A percentile compares a stretch with the other conserved stretches of the same genome.
Evolutionary conservation across 2,113 vertebrate genomes (phyloP).

Genomic region (Neogobius melanostomus): DNA sequence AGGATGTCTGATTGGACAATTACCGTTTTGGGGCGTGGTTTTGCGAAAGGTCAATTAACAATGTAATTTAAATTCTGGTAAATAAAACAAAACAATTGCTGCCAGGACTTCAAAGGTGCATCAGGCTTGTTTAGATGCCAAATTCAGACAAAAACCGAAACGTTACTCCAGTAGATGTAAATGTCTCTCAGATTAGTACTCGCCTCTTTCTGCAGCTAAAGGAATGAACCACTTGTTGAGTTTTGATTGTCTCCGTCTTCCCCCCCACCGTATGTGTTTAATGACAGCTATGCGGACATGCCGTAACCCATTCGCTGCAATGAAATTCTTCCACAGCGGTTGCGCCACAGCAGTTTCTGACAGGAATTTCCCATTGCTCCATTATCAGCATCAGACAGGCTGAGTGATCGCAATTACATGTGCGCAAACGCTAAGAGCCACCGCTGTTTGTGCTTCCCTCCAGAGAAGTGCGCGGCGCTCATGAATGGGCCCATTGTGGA

Average conservation of each 20-base stretch:
- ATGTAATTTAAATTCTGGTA: no score
- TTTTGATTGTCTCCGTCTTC: constrained; percentile 66
- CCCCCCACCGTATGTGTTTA: constrained; percentile 63
- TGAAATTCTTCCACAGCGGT: constrained; percentile 76
- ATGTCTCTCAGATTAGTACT: no score
- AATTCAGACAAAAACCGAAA: no score
- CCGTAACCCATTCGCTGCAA: constrained; percentile 73
- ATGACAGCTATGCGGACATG: constrained; percentile 79
- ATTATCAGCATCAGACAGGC: constrained; percentile 82
- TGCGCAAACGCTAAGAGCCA: constrained; percentile 78
- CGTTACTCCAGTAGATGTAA: no score
- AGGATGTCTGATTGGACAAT: no score
- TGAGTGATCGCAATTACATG: constrained; percentile 83
- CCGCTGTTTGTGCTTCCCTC: constrained; percentile 56
- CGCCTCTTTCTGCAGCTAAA: neutral
- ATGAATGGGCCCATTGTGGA: constrained; percentile 78
- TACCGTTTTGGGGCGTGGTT: no score
- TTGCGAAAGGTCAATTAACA: no score
- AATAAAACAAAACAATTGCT: no score
- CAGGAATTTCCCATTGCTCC: constrained; percentile 83
- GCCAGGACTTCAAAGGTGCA: no score
- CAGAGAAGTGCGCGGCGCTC: constrained; percentile 52
- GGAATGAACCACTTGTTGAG: constrained; percentile 3
- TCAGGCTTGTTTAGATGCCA: no score
- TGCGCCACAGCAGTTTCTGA: constrained; percentile 69